A percentile compares a stretch with the other conserved stretches of the same genome.
These are phyloP conservation scores for Spodoptera frugiperda DNA, from an alignment of 1,140 invertebrate genomes.

Conservation along the genomic window DNA sequence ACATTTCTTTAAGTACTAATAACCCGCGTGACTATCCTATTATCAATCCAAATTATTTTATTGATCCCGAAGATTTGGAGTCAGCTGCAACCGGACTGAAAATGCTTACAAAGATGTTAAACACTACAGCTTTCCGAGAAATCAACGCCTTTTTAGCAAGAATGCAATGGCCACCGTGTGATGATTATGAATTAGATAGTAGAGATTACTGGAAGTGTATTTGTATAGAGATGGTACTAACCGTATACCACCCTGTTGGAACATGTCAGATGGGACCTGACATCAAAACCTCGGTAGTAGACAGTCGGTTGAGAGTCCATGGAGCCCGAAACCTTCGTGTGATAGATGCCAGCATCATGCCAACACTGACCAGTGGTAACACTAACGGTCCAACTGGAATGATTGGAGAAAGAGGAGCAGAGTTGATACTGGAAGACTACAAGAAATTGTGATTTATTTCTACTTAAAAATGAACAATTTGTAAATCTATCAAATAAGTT, in stretches of 20 bases:
- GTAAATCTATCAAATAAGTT: no score
- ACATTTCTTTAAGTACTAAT: constrained; percentile 75
- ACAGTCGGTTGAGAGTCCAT: constrained; percentile 89
- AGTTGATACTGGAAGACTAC: constrained; percentile 89
- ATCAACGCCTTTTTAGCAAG: constrained; percentile 77
- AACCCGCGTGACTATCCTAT: constrained; percentile 88
- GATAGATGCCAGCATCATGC: constrained; percentile 93
- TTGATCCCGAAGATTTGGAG: constrained; percentile 89
- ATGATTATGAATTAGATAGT: constrained; percentile 78
- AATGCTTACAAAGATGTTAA: constrained; percentile 71
- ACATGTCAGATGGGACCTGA: constrained; percentile 92
- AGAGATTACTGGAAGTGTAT: constrained; percentile 89
- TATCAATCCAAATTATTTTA: constrained; percentile 94
- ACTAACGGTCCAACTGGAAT: constrained; percentile 92
- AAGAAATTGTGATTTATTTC: not conserved
- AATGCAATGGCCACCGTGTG: constrained; percentile 79
- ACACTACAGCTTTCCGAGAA: constrained; percentile 78
- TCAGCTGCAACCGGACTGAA: constrained; percentile 87
- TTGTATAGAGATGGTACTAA: constrained; percentile 86
- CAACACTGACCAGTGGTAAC: constrained; percentile 89
- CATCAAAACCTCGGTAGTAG: constrained; percentile 87
- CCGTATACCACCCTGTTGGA: constrained; percentile 90
- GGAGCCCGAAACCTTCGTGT: constrained; percentile 89
- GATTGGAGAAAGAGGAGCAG: constrained; percentile 92
- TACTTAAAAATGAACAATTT: no score